Percentiles rank a stretch among this genome's conserved stretches.
These are phyloP conservation scores for Polyommatus iphigenia DNA, from an alignment of 2,888 invertebrate species.

Conservation along the genomic window DNA sequence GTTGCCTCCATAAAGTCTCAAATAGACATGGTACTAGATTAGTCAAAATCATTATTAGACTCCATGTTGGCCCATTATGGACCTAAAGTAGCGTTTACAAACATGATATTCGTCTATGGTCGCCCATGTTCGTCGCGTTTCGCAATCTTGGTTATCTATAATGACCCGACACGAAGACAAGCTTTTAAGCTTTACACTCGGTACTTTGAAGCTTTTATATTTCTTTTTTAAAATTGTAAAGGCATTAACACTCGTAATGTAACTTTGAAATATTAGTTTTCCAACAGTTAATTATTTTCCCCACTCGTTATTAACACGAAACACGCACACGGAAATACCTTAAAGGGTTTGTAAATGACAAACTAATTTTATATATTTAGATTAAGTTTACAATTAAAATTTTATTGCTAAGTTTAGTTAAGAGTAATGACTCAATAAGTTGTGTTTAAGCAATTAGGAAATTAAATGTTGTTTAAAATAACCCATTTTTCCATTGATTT, in stretches of 20 bases:
- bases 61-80: too few species aligned
- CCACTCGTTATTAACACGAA: neutral
- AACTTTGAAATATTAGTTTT: neutral
- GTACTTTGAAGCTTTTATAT: neutral
- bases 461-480: neutral
- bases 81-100: too few species aligned
- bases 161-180: neutral
- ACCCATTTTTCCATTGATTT: neutral
- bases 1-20: too few species aligned
- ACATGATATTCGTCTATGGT: too few species aligned
- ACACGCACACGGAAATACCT: constrained; percentile 16
- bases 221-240: neutral
- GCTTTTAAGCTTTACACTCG: neutral
- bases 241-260: neutral
- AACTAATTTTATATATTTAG: neutral
- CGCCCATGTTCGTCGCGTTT: too few species aligned
- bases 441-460: neutral
- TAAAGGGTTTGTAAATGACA: neutral
- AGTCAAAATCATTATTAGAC: too few species aligned
- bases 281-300: neutral
- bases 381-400: neutral
- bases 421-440: neutral
- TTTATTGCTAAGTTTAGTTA: neutral
- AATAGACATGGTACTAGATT: too few species aligned
- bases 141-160: neutral